Evolutionary conservation across 1,140 invertebrate genomes (phyloP).

Genomic region (Drosophila orosa): DNA sequence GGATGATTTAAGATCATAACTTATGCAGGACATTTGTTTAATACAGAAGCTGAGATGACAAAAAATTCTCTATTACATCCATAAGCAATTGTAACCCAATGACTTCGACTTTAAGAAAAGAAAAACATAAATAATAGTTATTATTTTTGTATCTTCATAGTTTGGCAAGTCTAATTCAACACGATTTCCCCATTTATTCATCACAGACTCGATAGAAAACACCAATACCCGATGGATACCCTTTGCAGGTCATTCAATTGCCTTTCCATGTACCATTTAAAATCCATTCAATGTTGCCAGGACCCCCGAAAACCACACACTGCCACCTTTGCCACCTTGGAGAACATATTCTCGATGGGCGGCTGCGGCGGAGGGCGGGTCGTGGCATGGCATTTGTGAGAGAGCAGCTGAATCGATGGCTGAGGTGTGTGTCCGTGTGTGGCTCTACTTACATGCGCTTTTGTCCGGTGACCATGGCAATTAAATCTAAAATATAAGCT

Average conservation of each 20-base stretch:
- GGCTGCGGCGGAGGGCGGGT: background rate
- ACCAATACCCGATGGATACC: constrained; percentile 6
- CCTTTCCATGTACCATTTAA: constrained; percentile 79
- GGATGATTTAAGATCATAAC: too few relatives aligned
- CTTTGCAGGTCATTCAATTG: constrained; percentile 56
- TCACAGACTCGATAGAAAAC: background rate
- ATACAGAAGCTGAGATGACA: too few relatives aligned
- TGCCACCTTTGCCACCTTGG: constrained; percentile 42
- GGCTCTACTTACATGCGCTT: constrained; percentile 86
- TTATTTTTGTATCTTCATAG: background rate
- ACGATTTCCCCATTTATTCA: background rate
- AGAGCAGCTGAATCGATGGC: constrained; percentile 31
- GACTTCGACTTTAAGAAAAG: background rate
- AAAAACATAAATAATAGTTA: background rate
- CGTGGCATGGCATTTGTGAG: constrained; percentile 5
- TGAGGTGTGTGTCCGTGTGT: constrained; percentile 8
- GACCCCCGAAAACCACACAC: constrained; percentile 51
- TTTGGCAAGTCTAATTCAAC: too few relatives aligned
- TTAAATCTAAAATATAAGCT: constrained; percentile 86
- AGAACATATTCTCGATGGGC: constrained; percentile 49
- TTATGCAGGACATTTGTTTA: background rate
- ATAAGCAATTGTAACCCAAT: background rate
- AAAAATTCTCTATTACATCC: too few relatives aligned
- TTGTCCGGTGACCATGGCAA: constrained; percentile 86
- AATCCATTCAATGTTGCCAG: constrained; percentile 68